Evolutionary conservation across 2,113 vertebrate genomes (phyloP).

Genomic region (Lamprotornis superbus): DNA sequence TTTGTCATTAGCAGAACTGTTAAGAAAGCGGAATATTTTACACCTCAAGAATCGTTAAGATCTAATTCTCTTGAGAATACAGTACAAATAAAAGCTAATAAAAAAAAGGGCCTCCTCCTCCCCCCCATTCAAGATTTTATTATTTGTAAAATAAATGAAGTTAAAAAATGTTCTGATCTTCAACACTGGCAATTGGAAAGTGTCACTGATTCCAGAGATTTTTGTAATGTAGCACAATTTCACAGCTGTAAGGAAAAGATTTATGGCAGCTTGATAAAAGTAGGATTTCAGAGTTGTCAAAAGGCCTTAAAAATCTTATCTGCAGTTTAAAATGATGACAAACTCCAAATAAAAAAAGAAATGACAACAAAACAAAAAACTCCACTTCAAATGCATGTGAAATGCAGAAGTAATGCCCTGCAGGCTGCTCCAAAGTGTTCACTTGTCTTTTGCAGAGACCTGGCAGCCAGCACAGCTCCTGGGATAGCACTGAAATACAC

Average conservation of each 20-base stretch:
- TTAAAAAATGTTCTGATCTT: conserved; percentile 44
- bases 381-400: background rate
- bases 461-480: background rate
- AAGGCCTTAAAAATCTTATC: conserved; percentile 31
- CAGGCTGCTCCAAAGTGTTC: conserved; percentile 32
- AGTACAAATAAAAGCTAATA: conserved; percentile 63
- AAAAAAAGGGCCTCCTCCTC: conserved; percentile 46
- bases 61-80: conserved; percentile 70
- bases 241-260: conserved; percentile 34
- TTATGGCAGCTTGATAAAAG: conserved; percentile 28
- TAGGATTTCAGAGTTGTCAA: conserved; percentile 11
- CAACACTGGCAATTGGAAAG: conserved; percentile 45
- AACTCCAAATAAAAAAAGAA: conserved; percentile 2
- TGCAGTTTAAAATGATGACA: conserved; percentile 14
- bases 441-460: conserved; percentile 20
- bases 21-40: conserved; percentile 80
- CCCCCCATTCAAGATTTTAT: conserved; percentile 16
- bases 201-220: conserved; percentile 41
- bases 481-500: conserved; percentile 10
- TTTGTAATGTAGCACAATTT: conserved; percentile 36
- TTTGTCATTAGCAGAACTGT: conserved; percentile 65
- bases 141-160: conserved; percentile 63
- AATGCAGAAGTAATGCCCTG: conserved; percentile 51
- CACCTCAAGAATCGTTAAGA: conserved; percentile 71
- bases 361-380: background rate